A percentile compares a stretch with the other conserved stretches of the same genome.
Evolutionary conservation across 2,888 invertebrate genomes (phyloP).

Genomic region (Pseudococcus viburni): DNA sequence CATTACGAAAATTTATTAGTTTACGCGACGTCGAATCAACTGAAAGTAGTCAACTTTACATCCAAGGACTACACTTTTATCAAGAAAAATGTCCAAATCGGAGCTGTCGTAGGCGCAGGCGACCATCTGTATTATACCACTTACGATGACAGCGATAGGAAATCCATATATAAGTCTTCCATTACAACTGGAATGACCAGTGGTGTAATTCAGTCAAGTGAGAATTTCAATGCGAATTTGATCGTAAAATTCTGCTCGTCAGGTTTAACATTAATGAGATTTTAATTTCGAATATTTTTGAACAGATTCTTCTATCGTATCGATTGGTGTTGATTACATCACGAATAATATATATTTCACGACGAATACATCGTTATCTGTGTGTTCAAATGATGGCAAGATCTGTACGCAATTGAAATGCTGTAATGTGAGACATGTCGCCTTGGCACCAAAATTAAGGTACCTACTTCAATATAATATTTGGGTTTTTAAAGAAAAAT

Average conservation of each 20-base stretch:
- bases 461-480: too few species aligned
- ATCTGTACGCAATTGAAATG: constrained; percentile 1
- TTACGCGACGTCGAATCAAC: not conserved
- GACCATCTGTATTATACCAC: not conserved
- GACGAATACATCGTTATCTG: not conserved
- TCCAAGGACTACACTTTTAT: not conserved
- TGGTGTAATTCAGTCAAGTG: not conserved
- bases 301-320: not conserved
- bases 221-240: not conserved
- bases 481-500: too few species aligned
- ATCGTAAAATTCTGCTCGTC: too few species aligned
- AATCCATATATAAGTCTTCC: not conserved
- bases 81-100: not conserved
- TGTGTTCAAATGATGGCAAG: not conserved
- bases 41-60: not conserved
- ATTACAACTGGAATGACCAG: not conserved
- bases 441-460: not conserved
- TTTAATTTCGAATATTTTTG: not conserved
- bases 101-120: not conserved
- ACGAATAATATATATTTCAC: not conserved
- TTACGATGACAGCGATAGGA: not conserved
- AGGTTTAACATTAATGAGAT: not conserved
- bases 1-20: not conserved
- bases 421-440: not conserved
- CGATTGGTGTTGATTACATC: not conserved